These are phyloP conservation scores for Grus americana DNA, from an alignment of 2,113 vertebrate genomes.

Conservation along the genomic window DNA sequence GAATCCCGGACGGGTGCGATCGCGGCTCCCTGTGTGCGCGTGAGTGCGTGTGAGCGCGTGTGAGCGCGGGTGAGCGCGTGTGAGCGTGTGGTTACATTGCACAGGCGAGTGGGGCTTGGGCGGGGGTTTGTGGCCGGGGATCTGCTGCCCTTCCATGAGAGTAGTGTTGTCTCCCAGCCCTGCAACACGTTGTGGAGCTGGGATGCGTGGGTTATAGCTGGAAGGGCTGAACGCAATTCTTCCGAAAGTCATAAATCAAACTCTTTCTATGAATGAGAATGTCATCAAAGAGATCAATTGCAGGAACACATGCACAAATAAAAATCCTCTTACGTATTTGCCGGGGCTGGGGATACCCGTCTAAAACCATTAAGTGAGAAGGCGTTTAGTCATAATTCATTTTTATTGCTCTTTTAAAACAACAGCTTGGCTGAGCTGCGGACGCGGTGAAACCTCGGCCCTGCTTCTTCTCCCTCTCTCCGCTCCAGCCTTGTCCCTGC, in stretches of 20 bases:
- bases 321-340: slow-evolving; percentile 94
- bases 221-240: slow-evolving; percentile 76
- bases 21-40: background rate
- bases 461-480: slow-evolving; percentile 7
- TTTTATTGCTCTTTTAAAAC: slow-evolving; percentile 97
- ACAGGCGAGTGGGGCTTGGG: background rate
- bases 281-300: slow-evolving; percentile 96
- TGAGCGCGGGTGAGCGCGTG: background rate
- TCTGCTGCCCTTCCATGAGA: background rate
- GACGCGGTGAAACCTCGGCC: slow-evolving; percentile 64
- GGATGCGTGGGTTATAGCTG: slow-evolving; percentile 69
- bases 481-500: slow-evolving; percentile 9
- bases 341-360: slow-evolving; percentile 81
- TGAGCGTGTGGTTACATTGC: background rate
- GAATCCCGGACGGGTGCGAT: no score
- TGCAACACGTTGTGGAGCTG: slow-evolving; percentile 34
- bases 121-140: background rate
- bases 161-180: background rate
- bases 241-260: slow-evolving; percentile 97
- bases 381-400: slow-evolving; percentile 94
- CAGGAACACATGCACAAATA: slow-evolving; percentile 95
- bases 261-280: slow-evolving; percentile 95
- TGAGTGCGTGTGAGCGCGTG: background rate
- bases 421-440: slow-evolving; percentile 82
- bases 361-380: slow-evolving; percentile 87